phyloP scores from a whole-genome alignment of 1,140 invertebrate species.

The Chionoecetes opilio region DNA sequence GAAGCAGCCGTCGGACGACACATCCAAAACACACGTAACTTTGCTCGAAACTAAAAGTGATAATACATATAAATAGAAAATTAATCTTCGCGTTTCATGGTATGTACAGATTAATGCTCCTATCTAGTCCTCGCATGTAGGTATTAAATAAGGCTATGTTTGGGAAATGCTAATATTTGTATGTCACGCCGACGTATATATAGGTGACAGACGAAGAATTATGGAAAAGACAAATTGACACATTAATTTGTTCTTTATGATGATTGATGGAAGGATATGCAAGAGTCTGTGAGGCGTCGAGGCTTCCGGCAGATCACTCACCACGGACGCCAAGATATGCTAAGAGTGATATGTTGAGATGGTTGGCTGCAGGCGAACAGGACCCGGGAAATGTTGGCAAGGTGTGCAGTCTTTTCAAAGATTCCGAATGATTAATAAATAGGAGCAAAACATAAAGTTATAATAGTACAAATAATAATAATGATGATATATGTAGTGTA shows the following conservation, averaged over 20 bases:
- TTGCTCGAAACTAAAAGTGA: slow-evolving; percentile 54
- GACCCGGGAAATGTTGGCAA: not conserved
- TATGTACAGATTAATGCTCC: slow-evolving; percentile 56
- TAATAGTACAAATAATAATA: not conserved
- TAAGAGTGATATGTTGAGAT: slow-evolving; percentile 2
- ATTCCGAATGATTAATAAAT: slow-evolving; percentile 17
- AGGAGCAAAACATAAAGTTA: slow-evolving; percentile 5
- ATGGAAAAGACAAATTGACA: not conserved
- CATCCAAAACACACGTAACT: slow-evolving; percentile 63
- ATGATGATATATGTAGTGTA: slow-evolving; percentile 24
- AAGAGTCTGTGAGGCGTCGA: not conserved
- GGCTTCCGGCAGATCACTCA: not conserved
- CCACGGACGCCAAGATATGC: not conserved
- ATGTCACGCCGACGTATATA: not conserved
- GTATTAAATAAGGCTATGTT: not conserved
- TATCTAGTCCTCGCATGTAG: slow-evolving; percentile 42
- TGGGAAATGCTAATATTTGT: not conserved
- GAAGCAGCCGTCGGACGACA: slow-evolving; percentile 46
- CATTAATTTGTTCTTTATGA: not conserved
- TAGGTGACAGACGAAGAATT: not conserved
- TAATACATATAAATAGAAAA: slow-evolving; percentile 78
- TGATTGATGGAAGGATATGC: slow-evolving; percentile 18
- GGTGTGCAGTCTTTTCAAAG: not conserved
- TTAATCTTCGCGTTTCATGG: slow-evolving; percentile 71
- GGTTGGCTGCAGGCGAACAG: not conserved